phyloP scores from a whole-genome alignment of 1,140 invertebrate species.

The Micrasema longulum region DNA sequence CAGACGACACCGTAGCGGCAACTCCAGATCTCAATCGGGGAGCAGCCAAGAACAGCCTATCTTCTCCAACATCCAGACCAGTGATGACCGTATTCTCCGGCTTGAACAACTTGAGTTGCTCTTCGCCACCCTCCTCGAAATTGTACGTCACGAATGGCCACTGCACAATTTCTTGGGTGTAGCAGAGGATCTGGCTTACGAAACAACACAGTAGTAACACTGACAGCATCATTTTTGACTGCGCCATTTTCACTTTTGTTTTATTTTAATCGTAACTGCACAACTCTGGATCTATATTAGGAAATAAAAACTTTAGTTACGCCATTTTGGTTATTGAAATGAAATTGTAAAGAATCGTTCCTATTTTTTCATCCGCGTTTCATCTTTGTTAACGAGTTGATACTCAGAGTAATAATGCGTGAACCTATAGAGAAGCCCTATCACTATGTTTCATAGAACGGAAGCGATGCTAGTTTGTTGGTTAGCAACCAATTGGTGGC shows the following conservation, averaged over 20 bases:
- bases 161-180: conserved; percentile 75
- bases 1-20: conserved; percentile 76
- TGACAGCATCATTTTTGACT: conserved; percentile 15
- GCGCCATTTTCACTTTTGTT: conserved; percentile 25
- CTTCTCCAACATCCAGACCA: conserved; percentile 76
- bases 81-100: conserved; percentile 80
- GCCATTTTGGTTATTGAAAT: too few species aligned
- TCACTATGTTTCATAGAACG: too few species aligned
- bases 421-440: too few species aligned
- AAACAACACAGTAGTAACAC: conserved; percentile 7
- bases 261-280: too few species aligned
- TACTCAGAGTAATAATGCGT: too few species aligned
- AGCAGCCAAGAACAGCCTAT: conserved; percentile 78
- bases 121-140: conserved; percentile 70
- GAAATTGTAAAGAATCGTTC: too few species aligned
- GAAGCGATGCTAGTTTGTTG: too few species aligned
- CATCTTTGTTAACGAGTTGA: too few species aligned
- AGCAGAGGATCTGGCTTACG: conserved; percentile 54
- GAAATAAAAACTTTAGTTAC: too few species aligned
- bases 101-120: conserved; percentile 70
- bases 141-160: conserved; percentile 80
- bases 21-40: conserved; percentile 79
- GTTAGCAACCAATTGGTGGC: too few species aligned
- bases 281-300: too few species aligned
- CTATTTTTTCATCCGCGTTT: too few species aligned